Evolutionary conservation across 2,888 invertebrate species (phyloP).

Genomic region (Polyploca ridens): DNA sequence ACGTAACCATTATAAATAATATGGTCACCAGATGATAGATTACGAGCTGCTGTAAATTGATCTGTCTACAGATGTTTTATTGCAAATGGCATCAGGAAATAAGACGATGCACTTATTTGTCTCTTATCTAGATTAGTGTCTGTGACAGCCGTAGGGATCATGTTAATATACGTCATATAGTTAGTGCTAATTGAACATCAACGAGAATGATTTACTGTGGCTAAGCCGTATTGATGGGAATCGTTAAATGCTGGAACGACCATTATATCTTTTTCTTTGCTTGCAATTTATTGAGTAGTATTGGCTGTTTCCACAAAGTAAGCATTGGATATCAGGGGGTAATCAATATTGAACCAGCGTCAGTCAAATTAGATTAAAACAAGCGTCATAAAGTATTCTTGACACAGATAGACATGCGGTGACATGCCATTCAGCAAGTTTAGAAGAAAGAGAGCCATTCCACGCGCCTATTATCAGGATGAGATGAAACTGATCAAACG

Average conservation of each 20-base stretch:
- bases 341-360: background rate
- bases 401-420: background rate
- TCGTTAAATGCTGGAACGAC: background rate
- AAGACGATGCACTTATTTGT: constrained; percentile 5
- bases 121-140: constrained; percentile 5
- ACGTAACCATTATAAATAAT: background rate
- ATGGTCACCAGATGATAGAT: constrained; percentile 5
- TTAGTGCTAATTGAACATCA: constrained; percentile 8
- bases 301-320: background rate
- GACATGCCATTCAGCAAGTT: background rate
- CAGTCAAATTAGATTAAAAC: constrained; percentile 5
- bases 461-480: background rate
- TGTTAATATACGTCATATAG: background rate
- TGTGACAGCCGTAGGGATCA: background rate
- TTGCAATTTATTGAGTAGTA: background rate
- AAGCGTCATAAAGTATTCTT: background rate
- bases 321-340: background rate
- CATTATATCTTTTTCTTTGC: background rate
- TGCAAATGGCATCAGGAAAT: constrained; percentile 2
- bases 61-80: background rate
- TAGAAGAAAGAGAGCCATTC: background rate
- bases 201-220: constrained; percentile 1
- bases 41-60: constrained; percentile 6
- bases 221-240: background rate
- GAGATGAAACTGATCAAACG: background rate